A percentile compares a stretch with the other conserved stretches of the same genome.
These are phyloP conservation scores for Onchidella celtica DNA, from an alignment of 2,888 invertebrate species.

Conservation along the genomic window DNA sequence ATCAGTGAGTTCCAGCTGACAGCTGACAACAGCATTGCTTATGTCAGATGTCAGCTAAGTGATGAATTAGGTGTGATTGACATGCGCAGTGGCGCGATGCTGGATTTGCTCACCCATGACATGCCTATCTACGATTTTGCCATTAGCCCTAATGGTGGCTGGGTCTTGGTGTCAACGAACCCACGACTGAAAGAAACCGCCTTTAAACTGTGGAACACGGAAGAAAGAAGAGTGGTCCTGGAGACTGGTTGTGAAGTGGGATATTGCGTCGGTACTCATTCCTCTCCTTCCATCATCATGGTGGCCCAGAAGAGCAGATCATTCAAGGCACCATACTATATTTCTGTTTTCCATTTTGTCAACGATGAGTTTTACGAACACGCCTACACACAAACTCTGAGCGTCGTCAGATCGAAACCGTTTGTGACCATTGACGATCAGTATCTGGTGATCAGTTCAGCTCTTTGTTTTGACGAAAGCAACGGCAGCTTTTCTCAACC, in stretches of 20 bases:
- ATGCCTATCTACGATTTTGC: slow-evolving; percentile 68
- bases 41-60: slow-evolving; percentile 71
- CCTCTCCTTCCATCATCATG: slow-evolving; percentile 62
- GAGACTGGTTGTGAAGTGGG: slow-evolving; percentile 76
- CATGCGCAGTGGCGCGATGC: slow-evolving; percentile 74
- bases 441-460: slow-evolving; percentile 74
- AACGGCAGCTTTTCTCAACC: slow-evolving; percentile 61
- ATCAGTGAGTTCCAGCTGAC: slow-evolving; percentile 71
- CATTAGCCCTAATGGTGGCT: slow-evolving; percentile 72
- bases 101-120: slow-evolving; percentile 78
- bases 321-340: slow-evolving; percentile 68
- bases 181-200: slow-evolving; percentile 65
- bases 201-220: slow-evolving; percentile 76
- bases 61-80: slow-evolving; percentile 78
- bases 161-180: slow-evolving; percentile 70
- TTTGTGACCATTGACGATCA: slow-evolving; percentile 75
- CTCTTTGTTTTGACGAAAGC: slow-evolving; percentile 66
- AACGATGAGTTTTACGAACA: slow-evolving; percentile 63
- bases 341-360: slow-evolving; percentile 66
- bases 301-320: slow-evolving; percentile 65
- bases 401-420: slow-evolving; percentile 68
- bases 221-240: slow-evolving; percentile 68
- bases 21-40: slow-evolving; percentile 65
- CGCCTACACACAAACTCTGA: slow-evolving; percentile 62
- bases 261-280: slow-evolving; percentile 65